Evolutionary conservation across 35 echinoderm and acorn worm species (phyloP).

Genomic region (Hemicentrotus pulcherrimus): DNA sequence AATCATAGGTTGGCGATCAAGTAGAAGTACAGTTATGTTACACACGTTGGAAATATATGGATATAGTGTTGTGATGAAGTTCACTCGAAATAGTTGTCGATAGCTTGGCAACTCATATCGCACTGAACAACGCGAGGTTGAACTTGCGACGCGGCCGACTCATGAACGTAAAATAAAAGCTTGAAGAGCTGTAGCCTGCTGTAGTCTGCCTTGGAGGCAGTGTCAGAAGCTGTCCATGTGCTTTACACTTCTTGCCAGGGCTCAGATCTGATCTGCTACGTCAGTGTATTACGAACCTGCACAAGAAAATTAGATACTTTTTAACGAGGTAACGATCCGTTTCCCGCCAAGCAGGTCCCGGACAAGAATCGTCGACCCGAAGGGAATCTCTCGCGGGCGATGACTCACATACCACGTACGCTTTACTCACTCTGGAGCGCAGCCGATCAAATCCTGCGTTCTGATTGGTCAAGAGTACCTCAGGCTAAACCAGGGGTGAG

Average conservation of each 20-base stretch:
- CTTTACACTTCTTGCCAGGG: not conserved
- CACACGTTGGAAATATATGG: not conserved
- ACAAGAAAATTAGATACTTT: conserved; percentile 19
- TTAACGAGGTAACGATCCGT: conserved; percentile 35
- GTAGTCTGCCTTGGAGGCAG: not conserved
- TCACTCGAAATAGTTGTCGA: not conserved
- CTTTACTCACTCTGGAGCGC: not conserved
- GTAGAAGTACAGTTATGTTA: not conserved
- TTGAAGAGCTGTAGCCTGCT: not conserved
- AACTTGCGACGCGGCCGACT: not conserved
- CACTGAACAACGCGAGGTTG: not conserved
- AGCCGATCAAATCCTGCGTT: not conserved
- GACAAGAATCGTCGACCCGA: conserved; percentile 5
- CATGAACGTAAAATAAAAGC: not conserved
- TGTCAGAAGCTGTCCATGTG: not conserved
- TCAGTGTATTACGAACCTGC: not conserved
- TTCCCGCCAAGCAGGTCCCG: conserved; percentile 23
- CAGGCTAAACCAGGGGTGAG: not conserved
- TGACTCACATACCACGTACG: not conserved
- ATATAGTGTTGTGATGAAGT: not conserved
- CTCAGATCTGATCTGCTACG: not conserved
- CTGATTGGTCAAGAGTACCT: conserved; percentile 23
- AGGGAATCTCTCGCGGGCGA: not conserved
- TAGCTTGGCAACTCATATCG: not conserved
- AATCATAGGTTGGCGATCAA: not conserved